Percentiles rank a stretch among this genome's conserved stretches.
Evolutionary conservation across 2,797 vertebrate genomes (phyloP).

Genomic region (Channa striata): DNA sequence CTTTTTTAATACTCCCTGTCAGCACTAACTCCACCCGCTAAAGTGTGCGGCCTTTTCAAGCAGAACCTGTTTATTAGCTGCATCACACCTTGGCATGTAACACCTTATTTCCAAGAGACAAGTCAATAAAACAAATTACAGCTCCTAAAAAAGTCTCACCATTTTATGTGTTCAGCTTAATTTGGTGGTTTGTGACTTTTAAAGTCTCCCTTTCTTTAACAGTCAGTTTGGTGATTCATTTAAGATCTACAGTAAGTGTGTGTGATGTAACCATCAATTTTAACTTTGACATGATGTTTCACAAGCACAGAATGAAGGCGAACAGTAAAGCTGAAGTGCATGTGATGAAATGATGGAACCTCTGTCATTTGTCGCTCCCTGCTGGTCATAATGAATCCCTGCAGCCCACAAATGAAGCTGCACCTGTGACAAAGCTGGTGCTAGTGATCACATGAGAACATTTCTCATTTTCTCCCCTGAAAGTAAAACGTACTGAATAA

Average conservation of each 20-base stretch:
- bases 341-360: not conserved
- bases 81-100: slow-evolving; percentile 2
- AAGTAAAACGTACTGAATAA: not conserved
- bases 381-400: slow-evolving; percentile 44
- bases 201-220: not conserved
- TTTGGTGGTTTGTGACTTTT: not conserved
- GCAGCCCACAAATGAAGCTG: not conserved
- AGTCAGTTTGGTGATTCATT: slow-evolving; percentile 5
- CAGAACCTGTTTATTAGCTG: slow-evolving; percentile 40
- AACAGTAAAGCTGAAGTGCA: not conserved
- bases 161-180: slow-evolving; percentile 15
- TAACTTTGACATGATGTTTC: not conserved
- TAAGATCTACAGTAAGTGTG: not conserved
- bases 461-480: not conserved
- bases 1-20: slow-evolving; percentile 13
- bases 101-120: slow-evolving; percentile 4
- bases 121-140: slow-evolving; percentile 18
- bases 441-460: not conserved
- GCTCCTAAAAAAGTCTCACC: slow-evolving; percentile 1
- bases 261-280: not conserved
- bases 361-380: slow-evolving; percentile 77
- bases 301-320: not conserved
- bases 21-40: slow-evolving; percentile 9
- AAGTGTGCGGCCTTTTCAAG: slow-evolving; percentile 41
- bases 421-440: not conserved